phyloP scores from a whole-genome alignment of 2,888 invertebrate species.

The Sminthurides aquaticus region DNA sequence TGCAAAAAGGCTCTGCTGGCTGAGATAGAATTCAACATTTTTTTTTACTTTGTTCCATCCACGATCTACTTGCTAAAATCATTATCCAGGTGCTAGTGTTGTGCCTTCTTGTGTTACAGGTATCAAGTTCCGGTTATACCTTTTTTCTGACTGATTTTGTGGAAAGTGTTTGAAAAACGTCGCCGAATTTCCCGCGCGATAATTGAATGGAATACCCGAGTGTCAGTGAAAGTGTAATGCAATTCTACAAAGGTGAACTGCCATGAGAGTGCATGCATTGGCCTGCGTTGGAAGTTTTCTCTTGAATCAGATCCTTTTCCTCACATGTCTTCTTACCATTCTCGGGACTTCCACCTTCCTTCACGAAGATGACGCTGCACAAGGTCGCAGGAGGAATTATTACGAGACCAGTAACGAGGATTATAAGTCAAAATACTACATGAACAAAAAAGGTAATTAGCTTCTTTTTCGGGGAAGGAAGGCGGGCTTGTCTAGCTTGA shows the following conservation, averaged over 20 bases:
- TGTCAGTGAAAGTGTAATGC: neutral
- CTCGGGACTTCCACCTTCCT: conserved; percentile 1
- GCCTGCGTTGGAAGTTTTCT: conserved; percentile 2
- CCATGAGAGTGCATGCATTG: conserved; percentile 4
- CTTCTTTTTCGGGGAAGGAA: too few species aligned
- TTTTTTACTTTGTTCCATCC: too few species aligned
- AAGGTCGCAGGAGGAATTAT: neutral
- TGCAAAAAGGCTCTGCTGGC: neutral
- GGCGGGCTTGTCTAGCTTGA: too few species aligned
- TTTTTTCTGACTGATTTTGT: too few species aligned
- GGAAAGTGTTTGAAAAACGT: neutral
- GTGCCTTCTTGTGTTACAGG: too few species aligned
- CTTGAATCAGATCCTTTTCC: neutral
- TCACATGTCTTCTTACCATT: neutral
- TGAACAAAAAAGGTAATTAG: conserved; percentile 7
- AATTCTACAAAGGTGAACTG: neutral
- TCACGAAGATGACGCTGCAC: neutral
- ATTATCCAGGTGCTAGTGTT: too few species aligned
- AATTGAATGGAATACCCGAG: neutral
- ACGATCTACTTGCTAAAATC: too few species aligned
- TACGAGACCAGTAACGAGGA: neutral
- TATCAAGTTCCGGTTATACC: too few species aligned
- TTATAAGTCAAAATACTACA: neutral
- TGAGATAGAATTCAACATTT: neutral
- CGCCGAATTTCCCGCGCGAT: neutral